A percentile compares a stretch with the other conserved stretches of the same genome.
Evolutionary conservation across 1,140 invertebrate species (phyloP).

Genomic region (Drosophila nikananu): DNA sequence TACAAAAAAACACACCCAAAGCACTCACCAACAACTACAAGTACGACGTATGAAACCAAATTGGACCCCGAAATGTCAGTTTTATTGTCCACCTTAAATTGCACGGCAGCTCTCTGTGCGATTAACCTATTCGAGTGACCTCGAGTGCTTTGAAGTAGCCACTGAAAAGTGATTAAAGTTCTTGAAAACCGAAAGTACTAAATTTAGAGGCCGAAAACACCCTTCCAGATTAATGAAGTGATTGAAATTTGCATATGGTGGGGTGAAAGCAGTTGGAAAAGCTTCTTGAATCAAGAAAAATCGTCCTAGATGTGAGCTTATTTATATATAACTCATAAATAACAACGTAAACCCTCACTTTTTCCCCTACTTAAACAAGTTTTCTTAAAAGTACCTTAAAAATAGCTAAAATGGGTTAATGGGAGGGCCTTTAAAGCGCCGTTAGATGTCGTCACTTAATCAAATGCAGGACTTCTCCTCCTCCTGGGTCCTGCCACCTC

Average conservation of each 20-base stretch:
- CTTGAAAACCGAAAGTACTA: background rate
- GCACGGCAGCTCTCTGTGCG: background rate
- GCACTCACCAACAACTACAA: constrained; percentile 13
- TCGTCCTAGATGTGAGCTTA: no score
- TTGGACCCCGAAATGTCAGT: constrained; percentile 4
- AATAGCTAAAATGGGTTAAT: constrained; percentile 18
- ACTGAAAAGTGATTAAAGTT: constrained; percentile 15
- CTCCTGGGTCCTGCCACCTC: background rate
- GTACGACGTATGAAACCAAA: background rate
- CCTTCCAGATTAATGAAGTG: background rate
- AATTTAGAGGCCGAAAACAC: background rate
- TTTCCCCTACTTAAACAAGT: no score
- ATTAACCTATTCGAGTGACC: constrained; percentile 23
- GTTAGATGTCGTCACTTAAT: constrained; percentile 39
- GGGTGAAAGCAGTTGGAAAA: background rate
- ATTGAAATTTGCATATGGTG: background rate
- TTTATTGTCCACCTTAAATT: constrained; percentile 18
- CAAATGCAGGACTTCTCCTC: constrained; percentile 16
- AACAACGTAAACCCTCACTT: background rate
- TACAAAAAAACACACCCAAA: constrained; percentile 2
- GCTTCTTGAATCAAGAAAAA: no score
- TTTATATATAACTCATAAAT: background rate
- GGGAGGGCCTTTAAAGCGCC: constrained; percentile 15
- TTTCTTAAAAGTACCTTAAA: background rate
- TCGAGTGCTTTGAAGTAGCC: background rate